Evolutionary conservation across 2,888 invertebrate species (phyloP).

Genomic region (Pterostichus niger): DNA sequence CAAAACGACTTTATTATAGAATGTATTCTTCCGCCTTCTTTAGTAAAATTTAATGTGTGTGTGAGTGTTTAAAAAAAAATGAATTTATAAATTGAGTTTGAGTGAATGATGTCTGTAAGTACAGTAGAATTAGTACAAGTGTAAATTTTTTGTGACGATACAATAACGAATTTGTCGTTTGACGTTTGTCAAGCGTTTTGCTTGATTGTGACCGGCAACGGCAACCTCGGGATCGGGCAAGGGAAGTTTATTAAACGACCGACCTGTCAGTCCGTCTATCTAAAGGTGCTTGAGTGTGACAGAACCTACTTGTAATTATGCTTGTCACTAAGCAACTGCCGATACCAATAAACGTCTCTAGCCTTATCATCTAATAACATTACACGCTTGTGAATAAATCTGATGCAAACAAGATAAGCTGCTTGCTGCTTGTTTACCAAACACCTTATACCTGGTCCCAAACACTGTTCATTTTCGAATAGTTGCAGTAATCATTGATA

Average conservation of each 20-base stretch:
- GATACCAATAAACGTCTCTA: conserved; percentile 56
- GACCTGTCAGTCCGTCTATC: conserved; percentile 14
- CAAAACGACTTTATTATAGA: too few relatives aligned
- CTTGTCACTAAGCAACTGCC: conserved; percentile 60
- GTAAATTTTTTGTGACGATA: too few relatives aligned
- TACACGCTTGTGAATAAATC: conserved; percentile 57
- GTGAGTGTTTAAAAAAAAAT: too few relatives aligned
- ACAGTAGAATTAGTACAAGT: too few relatives aligned
- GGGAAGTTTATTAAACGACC: conserved; percentile 41
- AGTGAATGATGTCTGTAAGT: too few relatives aligned
- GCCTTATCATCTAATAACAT: conserved; percentile 60
- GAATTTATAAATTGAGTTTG: too few relatives aligned
- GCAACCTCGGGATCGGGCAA: neutral
- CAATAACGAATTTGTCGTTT: too few relatives aligned
- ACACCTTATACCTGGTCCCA: conserved; percentile 51
- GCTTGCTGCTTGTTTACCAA: conserved; percentile 70
- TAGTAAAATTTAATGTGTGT: too few relatives aligned
- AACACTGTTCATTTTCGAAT: neutral
- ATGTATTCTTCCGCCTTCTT: too few relatives aligned
- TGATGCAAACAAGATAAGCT: conserved; percentile 71
- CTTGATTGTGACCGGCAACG: too few relatives aligned
- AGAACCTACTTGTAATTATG: conserved; percentile 58
- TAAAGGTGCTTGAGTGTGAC: conserved; percentile 30
- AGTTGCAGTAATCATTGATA: too few relatives aligned
- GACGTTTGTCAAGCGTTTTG: too few relatives aligned